Conservation (phyloP, 2,888 invertebrate species). For the Cosmia pyralina region DNA sequence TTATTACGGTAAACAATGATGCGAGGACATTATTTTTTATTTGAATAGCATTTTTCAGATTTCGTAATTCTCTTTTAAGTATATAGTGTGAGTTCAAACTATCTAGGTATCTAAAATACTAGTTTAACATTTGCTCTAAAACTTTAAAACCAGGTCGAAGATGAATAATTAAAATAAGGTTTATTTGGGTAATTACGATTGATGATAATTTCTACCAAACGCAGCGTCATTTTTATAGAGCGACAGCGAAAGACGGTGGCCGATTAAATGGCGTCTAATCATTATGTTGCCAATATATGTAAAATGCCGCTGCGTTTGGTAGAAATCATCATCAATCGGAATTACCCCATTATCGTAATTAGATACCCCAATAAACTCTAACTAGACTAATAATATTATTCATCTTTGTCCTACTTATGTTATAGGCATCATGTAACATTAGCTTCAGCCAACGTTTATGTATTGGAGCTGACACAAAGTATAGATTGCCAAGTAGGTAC, state of each 20-base stretch:
- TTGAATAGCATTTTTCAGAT: not conserved
- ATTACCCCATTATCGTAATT: too few relatives aligned
- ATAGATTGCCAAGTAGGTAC: not conserved
- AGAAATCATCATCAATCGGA: too few relatives aligned
- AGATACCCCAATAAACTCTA: not conserved
- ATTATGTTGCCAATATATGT: too few relatives aligned
- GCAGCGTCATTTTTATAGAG: too few relatives aligned
- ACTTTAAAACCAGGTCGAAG: not conserved
- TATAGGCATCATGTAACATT: too few relatives aligned
- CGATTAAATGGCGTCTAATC: too few relatives aligned
- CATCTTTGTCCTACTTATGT: not conserved
- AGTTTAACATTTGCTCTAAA: not conserved
- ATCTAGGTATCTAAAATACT: not conserved
- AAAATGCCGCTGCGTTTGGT: too few relatives aligned
- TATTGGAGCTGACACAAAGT: not conserved
- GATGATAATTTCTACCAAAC: too few relatives aligned
- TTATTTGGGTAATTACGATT: too few relatives aligned
- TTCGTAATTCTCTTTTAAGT: not conserved
- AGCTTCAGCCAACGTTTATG: not conserved
- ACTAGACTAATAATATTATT: not conserved
- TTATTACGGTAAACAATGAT: constrained; percentile 14
- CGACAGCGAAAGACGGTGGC: too few relatives aligned
- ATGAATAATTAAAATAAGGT: not conserved
- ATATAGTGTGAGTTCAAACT: not conserved
- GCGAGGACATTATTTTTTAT: not conserved